Base-by-base conservation (phyloP, 2,113 vertebrate genomes). In the Oreochromis niloticus region DNA sequence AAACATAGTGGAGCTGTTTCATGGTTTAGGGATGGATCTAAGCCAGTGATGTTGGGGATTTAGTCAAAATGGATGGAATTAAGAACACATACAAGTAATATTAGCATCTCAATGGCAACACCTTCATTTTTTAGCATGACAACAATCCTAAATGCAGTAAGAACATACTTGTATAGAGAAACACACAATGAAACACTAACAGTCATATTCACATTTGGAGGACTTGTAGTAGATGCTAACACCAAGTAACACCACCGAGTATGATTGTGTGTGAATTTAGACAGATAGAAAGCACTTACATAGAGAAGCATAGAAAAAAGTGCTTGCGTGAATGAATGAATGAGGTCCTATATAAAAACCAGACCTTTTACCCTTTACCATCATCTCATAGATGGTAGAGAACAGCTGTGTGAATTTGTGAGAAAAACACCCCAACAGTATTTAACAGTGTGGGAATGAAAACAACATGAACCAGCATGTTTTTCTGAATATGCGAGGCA, bases 281-380 rank as follows among this genome's bases (percentile, higher is more conserved):
- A 63, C 6, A 12, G 32, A 63, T 12, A 0, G 17, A 36, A 36
- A 36, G 61, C 32, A 66, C 9, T 0, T 0, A 36, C 61, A 63
- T 12, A 7, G 61, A 36, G 36, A 36, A 66, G 61, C 32, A 66
- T 36, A 12, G 61, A 0, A 63, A 66, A 66, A 66, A 36, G 61
- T 66, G 32, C 6, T 36, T 66, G 32, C 0, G n/a, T 63, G 9
- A 1, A 63, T 0, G 27, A 61, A 16, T 17, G 14, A 0, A 6
- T 61, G 2, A 61, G 32, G 27, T 19, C 9, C 30, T 39, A 39
- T 22, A 39, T 66, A 66, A 0, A 39, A 66, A 13, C 1, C 61
- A 66, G 34, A 39, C 34, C 4, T 22, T 66, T 66, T 5, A 13
- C 19, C 19, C 22, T 32, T 39, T 39, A 66, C 0, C 61, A 39